phyloP scores from a whole-genome alignment of 92 coral and sea anemone species.

The Heteractis magnifica region DNA sequence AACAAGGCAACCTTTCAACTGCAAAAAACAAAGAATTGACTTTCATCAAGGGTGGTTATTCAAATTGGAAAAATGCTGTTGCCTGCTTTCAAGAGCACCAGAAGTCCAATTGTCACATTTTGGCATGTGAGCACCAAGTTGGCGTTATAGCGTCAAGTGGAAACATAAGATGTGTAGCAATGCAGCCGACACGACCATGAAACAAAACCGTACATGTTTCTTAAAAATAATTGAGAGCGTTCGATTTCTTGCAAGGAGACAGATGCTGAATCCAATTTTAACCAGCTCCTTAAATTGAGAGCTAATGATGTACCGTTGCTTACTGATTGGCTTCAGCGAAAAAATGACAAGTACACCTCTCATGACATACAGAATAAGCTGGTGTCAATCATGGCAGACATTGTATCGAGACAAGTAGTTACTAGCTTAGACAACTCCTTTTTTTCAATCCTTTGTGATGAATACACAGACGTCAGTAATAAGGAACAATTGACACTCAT shows the following conservation, averaged over 20 bases:
- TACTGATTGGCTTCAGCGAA: not conserved
- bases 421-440: too few species aligned
- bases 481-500: too few species aligned
- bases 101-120: constrained; percentile 51
- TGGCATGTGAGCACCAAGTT: constrained; percentile 53
- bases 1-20: not conserved
- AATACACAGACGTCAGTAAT: too few species aligned
- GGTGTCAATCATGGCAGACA: too few species aligned
- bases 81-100: constrained; percentile 54
- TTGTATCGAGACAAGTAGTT: too few species aligned
- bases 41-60: constrained; percentile 47
- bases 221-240: constrained; percentile 46
- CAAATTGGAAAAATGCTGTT: constrained; percentile 65
- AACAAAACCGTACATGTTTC: constrained; percentile 33
- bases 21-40: constrained; percentile 56
- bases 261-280: constrained; percentile 45
- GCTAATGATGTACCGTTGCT: constrained; percentile 23
- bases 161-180: constrained; percentile 55
- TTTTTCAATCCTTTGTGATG: too few species aligned
- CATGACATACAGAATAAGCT: too few species aligned
- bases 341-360: too few species aligned
- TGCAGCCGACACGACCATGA: constrained; percentile 44
- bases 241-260: constrained; percentile 52
- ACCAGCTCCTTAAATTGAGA: too few species aligned
- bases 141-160: constrained; percentile 47